Percentiles rank a stretch among this genome's conserved stretches.
phyloP scores from a whole-genome alignment of 2,888 invertebrate species.

The Hipparchia semele region DNA sequence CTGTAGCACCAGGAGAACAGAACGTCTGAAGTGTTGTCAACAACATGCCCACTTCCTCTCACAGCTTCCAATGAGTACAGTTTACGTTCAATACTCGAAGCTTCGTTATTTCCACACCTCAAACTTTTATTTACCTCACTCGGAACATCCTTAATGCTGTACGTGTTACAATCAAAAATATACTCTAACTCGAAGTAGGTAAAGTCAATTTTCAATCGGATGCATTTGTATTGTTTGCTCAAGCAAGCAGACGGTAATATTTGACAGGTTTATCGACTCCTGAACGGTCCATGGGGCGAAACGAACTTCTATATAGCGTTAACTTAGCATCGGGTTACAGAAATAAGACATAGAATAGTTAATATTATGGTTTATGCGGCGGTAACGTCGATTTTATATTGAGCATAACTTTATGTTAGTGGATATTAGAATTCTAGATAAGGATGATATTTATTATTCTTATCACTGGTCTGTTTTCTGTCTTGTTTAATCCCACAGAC shows the following conservation, averaged over 20 bases:
- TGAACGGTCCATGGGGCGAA: constrained; percentile 42
- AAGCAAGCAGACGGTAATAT: constrained; percentile 49
- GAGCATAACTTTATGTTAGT: background rate
- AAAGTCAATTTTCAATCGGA: constrained; percentile 27
- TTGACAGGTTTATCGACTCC: constrained; percentile 59
- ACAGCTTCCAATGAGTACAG: constrained; percentile 61
- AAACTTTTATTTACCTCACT: constrained; percentile 41
- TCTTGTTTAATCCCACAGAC: too few relatives aligned
- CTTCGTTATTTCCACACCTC: constrained; percentile 63
- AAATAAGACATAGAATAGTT: constrained; percentile 36
- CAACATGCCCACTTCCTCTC: constrained; percentile 30
- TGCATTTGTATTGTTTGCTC: constrained; percentile 44
- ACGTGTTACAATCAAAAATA: constrained; percentile 25
- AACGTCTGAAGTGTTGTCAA: constrained; percentile 17
- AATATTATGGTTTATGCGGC: constrained; percentile 29
- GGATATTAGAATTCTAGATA: constrained; percentile 8
- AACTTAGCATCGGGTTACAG: constrained; percentile 36
- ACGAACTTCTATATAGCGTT: constrained; percentile 29
- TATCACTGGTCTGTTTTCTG: background rate
- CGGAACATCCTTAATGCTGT: constrained; percentile 36
- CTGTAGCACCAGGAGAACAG: background rate
- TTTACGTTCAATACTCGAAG: constrained; percentile 56
- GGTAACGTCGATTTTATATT: constrained; percentile 10
- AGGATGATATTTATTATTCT: background rate
- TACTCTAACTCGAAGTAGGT: constrained; percentile 6